Base-by-base conservation (phyloP, 2,888 invertebrate genomes). In the Galeopsomyia nigrocyanea region DNA sequence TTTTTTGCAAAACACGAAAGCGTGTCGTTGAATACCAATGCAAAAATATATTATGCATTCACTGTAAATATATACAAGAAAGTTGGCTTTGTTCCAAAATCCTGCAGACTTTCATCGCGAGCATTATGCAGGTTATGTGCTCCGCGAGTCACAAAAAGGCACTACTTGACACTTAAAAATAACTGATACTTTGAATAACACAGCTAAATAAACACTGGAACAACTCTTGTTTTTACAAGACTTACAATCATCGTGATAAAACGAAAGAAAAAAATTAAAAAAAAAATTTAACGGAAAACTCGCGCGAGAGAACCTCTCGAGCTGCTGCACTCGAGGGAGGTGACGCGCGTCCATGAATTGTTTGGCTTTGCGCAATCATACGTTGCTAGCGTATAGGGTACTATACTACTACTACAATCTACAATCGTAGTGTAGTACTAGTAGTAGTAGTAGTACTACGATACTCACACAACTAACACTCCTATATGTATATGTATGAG, bases 261-360 rank as follows among this genome's bases (percentile, higher is more conserved):
- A 56, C 50, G 6, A 39, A 50, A 62, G 62, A 55, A 47, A 5
- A 58, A 50, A 55, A 63, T 67, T 58, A 57, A 51, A 51, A 60
- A 72, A 56, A 50, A 67, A 63, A 67, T 46, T 22, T 47, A 65
- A 70, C 58, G 5, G 19, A 46, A 47, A 66, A 60, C n/a, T 21
- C 17, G 46, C 16, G 57, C 21, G 51, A 39, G 57, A 39, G 51
- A 39, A 56, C 17, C 55, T 51, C 46, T 21, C 19, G 39, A 50
- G 39, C 51, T 26, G 56, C 47, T 72, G 58, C 57, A 57, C 72
- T 72, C 56, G 53, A 53, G 39, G 65, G 53, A 53, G 39, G 65
- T 65, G 73, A 72, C 72, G 72, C 73, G 73, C 73, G 65, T 68
- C 68, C 64, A 68, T 56, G 68, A 31, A 68, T 68, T 73, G 68